Evolutionary conservation across 2,888 invertebrate genomes (phyloP), one percentile per base, ranked within the genome.

Genomic region (Nomada ruficornis): DNA sequence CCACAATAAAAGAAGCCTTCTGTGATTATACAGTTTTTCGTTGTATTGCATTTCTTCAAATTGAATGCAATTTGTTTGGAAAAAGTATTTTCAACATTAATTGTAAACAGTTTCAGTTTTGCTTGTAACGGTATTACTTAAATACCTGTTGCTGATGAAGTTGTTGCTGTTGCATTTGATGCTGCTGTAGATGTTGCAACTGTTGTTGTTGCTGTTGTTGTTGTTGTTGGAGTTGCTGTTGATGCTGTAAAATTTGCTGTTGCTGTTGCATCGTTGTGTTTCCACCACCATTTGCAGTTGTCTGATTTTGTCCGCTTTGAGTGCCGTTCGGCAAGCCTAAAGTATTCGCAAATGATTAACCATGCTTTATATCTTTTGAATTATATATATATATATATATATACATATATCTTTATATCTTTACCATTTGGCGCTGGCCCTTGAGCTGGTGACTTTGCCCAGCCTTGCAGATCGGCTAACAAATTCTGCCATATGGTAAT

Each of bases 401-500:
- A 23, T 23, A 23, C 1, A 23, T 23, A n/a, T 62, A 26, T n/a
- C 20, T 36, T 42, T 13, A 44, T 26, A 64, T 65, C 64, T 77
- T 90, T 88, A 93, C 93, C 93, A 85, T 93, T 94, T 47, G 94
- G 92, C 2, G 93, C 91, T 83, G 93, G 91, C 67, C 94, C 94
- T 84, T 94, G 94, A 11, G 94, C 94, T 0, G 94, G 94, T 13
- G 94, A 94, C 69, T 94, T 94, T 0, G 94, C 94, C 94, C 94
- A 94, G 26, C 94, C 94, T 86, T 97, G 96, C 81, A 97, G 94
- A 93, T 98, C 98, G 0, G 97, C 96, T 15, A 99, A 94, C 77
- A 98, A 94, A 87, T 96, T 96, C 94, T 98, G 98, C 98, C 99
- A 99, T 73, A 97, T 96, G 47, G 96, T 96, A 71, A 99, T 96